Evolutionary conservation across 2,888 invertebrate species (phyloP), one percentile per base, ranked within the genome.

Genomic region (Dicycla oo): DNA sequence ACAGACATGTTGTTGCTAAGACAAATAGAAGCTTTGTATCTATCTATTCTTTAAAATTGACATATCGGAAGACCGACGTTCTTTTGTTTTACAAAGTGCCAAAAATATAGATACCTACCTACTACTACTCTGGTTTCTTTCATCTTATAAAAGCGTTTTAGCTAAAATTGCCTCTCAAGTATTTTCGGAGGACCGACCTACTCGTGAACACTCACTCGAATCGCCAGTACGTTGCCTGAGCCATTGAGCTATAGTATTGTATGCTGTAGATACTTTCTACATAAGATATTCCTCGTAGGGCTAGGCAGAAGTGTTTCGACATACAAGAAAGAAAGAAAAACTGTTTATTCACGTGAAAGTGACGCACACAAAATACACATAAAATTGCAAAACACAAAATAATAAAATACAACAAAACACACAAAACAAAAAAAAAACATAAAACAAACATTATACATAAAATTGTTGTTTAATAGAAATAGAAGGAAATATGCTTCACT

Each of bases 41-140:
- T n/a, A n/a, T n/a, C n/a, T 47, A 13, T 38, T 61, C 26, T 38
- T 47, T 20, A 47, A 40, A 38, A 62, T 62, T 47, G 53, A 47
- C 40, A 47, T 53, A 45, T 45, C 4, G 18, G 15, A 54, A 40
- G 13, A 23, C 20, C 15, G 11, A 45, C 15, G 15, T 62, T 72
- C 15, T 23, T 62, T 61, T 53, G n/a, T 54, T 47, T 54, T 47
- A 20, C 3, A 18, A 15, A 47, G 30, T 13, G 7, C 7, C 38
- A 60, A 18, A 58, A 26, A 26, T 34, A 34, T 34, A 34, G n/a
- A n/a, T n/a, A n/a, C n/a, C n/a, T n/a, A n/a, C n/a, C n/a, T n/a
- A n/a, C n/a, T n/a, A n/a, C n/a, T n/a, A n/a, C n/a, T n/a, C n/a
- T n/a, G n/a, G n/a, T n/a, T n/a, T n/a, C n/a, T n/a, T n/a, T n/a